These are phyloP conservation scores for Erebia epiphron DNA, from an alignment of 2,888 invertebrate genomes.

Conservation along the genomic window DNA sequence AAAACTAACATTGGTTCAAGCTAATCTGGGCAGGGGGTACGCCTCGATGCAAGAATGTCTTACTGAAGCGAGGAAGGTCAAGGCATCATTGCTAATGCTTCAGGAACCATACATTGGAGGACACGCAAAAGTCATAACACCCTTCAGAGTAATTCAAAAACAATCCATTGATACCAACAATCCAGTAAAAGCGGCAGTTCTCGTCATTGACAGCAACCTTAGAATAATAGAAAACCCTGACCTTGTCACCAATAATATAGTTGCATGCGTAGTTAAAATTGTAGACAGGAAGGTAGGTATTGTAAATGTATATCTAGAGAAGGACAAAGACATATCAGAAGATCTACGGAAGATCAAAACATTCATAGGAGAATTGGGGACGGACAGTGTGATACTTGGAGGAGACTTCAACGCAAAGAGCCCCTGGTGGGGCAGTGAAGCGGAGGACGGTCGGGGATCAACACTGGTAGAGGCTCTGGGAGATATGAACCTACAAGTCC, in stretches of 20 bases:
- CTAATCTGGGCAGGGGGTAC: too few relatives aligned
- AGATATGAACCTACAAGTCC: not conserved
- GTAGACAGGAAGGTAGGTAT: not conserved
- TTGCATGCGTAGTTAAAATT: not conserved
- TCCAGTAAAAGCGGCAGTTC: not conserved
- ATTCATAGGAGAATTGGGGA: not conserved
- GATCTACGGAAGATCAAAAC: not conserved
- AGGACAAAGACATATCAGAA: not conserved
- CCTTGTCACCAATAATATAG: not conserved
- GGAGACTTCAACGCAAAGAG: slow-evolving; percentile 24
- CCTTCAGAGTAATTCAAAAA: not conserved
- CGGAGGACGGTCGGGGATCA: slow-evolving; percentile 12
- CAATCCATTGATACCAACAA: not conserved
- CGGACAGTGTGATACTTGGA: not conserved
- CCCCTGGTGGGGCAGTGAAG: slow-evolving; percentile 25
- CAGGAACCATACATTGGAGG: slow-evolving; percentile 17
- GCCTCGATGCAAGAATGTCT: too few relatives aligned
- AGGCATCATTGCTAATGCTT: not conserved
- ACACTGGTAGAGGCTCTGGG: not conserved
- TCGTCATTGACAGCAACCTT: not conserved
- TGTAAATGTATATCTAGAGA: not conserved
- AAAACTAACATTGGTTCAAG: too few relatives aligned
- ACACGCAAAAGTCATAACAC: not conserved
- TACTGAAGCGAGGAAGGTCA: too few relatives aligned
- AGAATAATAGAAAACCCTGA: not conserved